phyloP scores from a whole-genome alignment of 2,888 invertebrate species.

The Dolichopus griseipennis region DNA sequence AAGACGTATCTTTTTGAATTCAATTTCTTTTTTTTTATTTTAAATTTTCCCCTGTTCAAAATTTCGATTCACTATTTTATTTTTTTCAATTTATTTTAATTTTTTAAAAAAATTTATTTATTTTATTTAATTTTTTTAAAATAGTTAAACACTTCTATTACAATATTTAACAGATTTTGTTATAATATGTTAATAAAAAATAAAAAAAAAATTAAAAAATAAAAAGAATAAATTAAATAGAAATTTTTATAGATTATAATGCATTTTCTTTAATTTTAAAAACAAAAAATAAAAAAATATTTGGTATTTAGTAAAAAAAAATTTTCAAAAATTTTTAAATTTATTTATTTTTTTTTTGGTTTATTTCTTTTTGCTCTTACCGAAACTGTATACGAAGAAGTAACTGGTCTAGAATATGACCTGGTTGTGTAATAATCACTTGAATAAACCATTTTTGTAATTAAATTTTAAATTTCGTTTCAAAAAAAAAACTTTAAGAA shows the following conservation, averaged over 20 bases:
- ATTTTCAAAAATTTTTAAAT: no score
- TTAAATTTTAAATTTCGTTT: constrained; percentile 23
- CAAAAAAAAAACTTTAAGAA: background rate
- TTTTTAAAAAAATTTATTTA: no score
- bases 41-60: background rate
- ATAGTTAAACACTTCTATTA: no score
- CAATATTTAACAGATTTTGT: no score
- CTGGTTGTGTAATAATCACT: constrained; percentile 86
- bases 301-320: no score
- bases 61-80: no score
- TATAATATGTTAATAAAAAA: no score
- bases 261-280: background rate
- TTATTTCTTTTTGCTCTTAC: constrained; percentile 49
- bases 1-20: constrained; percentile 1
- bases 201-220: background rate
- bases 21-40: background rate
- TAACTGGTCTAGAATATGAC: constrained; percentile 63
- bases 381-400: constrained; percentile 69
- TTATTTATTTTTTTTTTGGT: no score
- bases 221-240: background rate
- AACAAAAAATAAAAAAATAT: background rate
- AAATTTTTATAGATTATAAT: background rate
- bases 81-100: no score
- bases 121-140: no score
- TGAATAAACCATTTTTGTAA: constrained; percentile 75